These are phyloP conservation scores for Malacoraja senta DNA, from an alignment of 2,797 vertebrate species.

Conservation along the genomic window DNA sequence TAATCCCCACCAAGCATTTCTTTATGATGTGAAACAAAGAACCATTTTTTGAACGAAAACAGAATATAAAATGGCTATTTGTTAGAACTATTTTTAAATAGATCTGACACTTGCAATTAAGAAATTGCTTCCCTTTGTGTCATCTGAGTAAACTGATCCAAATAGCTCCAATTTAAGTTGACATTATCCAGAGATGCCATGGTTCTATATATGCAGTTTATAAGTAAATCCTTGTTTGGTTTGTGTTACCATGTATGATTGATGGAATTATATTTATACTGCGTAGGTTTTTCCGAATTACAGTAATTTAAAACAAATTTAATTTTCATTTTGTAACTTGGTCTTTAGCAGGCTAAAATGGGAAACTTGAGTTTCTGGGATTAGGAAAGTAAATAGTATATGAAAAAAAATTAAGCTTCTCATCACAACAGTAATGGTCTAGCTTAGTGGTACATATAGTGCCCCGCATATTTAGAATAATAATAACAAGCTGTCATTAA, in stretches of 20 bases:
- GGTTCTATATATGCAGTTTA: not conserved
- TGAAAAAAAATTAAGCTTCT: not conserved
- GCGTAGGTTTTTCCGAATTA: not conserved
- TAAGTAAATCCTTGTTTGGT: conserved; percentile 1
- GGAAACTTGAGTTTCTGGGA: conserved; percentile 16
- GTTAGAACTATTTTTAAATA: not conserved
- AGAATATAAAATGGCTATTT: not conserved
- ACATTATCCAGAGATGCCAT: not conserved
- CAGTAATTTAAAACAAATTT: not conserved
- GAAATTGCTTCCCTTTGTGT: not conserved
- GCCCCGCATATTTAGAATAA: not conserved
- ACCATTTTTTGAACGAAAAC: not conserved
- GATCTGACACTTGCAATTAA: not conserved
- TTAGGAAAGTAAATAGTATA: conserved; percentile 2
- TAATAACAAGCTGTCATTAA: not conserved
- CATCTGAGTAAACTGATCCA: not conserved
- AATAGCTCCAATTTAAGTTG: not conserved
- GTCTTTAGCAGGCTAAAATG: conserved; percentile 18
- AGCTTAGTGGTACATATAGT: not conserved
- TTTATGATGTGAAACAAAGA: not conserved
- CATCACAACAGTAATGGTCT: not conserved
- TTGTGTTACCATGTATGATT: not conserved
- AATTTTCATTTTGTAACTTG: not conserved
- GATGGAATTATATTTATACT: not conserved
- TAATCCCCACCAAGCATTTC: not conserved